Evolutionary conservation across 2,113 vertebrate genomes (phyloP).

Genomic region (Chaetorhynchus papuensis): DNA sequence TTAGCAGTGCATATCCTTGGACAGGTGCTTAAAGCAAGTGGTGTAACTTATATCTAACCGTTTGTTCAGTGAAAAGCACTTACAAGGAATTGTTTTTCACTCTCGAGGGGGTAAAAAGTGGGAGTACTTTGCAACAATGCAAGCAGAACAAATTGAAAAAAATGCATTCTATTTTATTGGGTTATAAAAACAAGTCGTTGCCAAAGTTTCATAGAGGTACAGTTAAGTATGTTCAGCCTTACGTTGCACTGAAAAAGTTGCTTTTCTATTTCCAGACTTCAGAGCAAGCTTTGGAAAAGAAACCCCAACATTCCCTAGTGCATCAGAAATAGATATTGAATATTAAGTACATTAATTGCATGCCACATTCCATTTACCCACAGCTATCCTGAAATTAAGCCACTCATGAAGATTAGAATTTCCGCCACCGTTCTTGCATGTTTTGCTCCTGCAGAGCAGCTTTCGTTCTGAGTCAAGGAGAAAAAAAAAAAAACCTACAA

Average conservation of each 20-base stretch:
- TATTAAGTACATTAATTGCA: background rate
- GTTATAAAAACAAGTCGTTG: constrained; percentile 4
- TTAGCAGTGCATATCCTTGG: background rate
- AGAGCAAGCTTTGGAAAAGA: background rate
- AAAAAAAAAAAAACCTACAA: background rate
- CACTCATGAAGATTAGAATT: background rate
- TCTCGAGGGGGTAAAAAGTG: background rate
- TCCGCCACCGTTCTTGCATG: background rate
- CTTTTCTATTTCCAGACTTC: background rate
- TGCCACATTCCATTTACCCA: background rate
- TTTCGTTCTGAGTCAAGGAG: background rate
- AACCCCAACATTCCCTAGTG: background rate
- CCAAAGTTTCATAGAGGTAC: background rate
- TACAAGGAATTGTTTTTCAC: background rate
- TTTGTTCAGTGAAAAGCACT: background rate
- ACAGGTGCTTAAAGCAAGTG: background rate
- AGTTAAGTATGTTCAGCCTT: background rate
- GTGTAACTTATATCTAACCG: background rate
- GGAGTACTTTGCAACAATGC: background rate
- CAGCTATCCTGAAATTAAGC: background rate
- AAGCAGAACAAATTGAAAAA: constrained; percentile 15
- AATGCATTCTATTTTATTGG: background rate
- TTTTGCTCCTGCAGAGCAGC: background rate
- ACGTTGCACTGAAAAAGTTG: background rate
- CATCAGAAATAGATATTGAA: background rate